Base-by-base conservation (phyloP, 2,113 vertebrate genomes). In the Malurus melanocephalus region DNA sequence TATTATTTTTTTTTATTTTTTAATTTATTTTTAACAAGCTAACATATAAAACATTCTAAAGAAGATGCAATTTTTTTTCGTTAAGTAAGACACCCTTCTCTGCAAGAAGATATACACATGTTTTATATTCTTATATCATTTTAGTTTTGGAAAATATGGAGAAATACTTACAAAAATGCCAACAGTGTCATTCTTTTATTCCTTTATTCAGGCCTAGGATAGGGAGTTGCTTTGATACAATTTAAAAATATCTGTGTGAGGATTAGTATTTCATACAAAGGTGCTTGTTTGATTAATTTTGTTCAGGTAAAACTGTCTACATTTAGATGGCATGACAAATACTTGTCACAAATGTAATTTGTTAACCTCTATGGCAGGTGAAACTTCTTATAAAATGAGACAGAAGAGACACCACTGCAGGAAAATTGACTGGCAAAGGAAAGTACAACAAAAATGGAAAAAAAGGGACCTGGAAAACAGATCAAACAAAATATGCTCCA, bases 141-240 rank as follows among this genome's bases (percentile, higher is more conserved):
- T 81, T 56, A 69, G 20, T 80, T 90, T 93, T 74, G 49, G 49
- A 80, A 92, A 89, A 65, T 61, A 73, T 24, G n/a, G 61, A 89
- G 23, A 85, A 91, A 65, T 61, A 85, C 10, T 85, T 71, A 74
- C 0, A 85, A 88, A 91, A 80, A 88, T 74, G 46, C 51, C 76
- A 93, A 46, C 15, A 53, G 20, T 74, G 32, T 67, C 14, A 80
- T 91, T 85, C 56, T 74, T 85, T 38, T 94, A 80, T 80, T 88
- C 26, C 8, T 86, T 67, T 72, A 80, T 43, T 48, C 1, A 1
- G 16, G n/a, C 30, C 16, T 53, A 51, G 33, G 26, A 35, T 88
- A 80, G 14, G 33, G 38, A 61, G 20, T 43, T 71, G 26, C 32
- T 61, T 65, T 81, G 42, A 75, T 0, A 1, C 19, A 75, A 53